Evolutionary conservation across 1,140 invertebrate genomes (phyloP), one percentile per base, ranked within the genome.

Genomic region (Eupristina koningsbergeri): DNA sequence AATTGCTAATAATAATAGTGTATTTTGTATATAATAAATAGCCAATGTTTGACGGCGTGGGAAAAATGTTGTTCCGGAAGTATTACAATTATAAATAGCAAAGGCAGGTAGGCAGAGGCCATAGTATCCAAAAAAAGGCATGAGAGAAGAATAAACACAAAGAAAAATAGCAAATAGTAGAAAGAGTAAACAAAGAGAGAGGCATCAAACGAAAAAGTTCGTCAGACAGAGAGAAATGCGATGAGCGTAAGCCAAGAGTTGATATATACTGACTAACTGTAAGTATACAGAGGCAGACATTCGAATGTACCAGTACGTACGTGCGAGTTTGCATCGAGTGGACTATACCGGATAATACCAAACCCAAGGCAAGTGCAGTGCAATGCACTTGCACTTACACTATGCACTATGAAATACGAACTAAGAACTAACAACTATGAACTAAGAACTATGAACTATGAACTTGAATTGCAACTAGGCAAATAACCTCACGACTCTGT

Each of bases 201-300:
- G 73, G 73, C 47, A 45, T 39, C 41, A n/a, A 80, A 50, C 6
- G 75, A 77, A 77, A 77, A 77, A 77, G 80, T 50, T 22, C 22
- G 19, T 29, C 2, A 69, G 80, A 82, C 80, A 67, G 73, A 82
- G 80, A 82, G 73, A 76, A 82, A 82, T 76, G 74, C 58, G 74
- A 83, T 26, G 74, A 69, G 45, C 47, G 53, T 22, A 22, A 61
- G 26, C 11, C 47, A 39, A 71, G 67, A 29, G 77, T 73, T 71
- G 58, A 73, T 73, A 79, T 69, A 73, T 47, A 53, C 58, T 73
- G 58, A 76, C 73, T 76, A 82, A 82, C 76, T 82, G 73, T 76
- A 58, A 83, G 61, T 76, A 39, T 41, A 64, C 36, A 47, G 39
- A 39, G 80, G 80, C 29, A 58, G 75, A 75, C 31, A 39, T 47